Conservation (phyloP, 2,113 vertebrate species). For the Alosa alosa region DNA sequence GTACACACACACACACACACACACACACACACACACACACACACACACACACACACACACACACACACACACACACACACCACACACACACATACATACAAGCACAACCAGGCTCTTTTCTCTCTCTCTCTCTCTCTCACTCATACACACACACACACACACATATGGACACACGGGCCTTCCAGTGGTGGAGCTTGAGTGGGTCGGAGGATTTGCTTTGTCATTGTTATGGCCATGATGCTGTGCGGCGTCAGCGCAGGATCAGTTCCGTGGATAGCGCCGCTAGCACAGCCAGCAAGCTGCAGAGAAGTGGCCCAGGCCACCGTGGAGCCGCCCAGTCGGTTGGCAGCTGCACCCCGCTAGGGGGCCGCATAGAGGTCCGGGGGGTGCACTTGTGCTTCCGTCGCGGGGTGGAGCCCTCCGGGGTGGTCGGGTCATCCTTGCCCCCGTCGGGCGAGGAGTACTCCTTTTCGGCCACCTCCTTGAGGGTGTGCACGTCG, state of each 20-base stretch:
- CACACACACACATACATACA: slow-evolving; percentile 35
- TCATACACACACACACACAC: slow-evolving; percentile 37
- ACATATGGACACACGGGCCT: slow-evolving; percentile 62
- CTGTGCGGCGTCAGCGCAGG: slow-evolving; percentile 84
- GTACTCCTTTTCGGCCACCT: slow-evolving; percentile 77
- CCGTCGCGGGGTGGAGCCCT: slow-evolving; percentile 77
- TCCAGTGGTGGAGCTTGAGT: slow-evolving; percentile 69
- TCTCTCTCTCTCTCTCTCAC: not conserved
- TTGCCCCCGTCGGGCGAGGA: slow-evolving; percentile 73
- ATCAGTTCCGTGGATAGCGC: slow-evolving; percentile 71
- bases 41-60: slow-evolving; percentile 57
- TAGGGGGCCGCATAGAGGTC: slow-evolving; percentile 86
- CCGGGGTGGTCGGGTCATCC: slow-evolving; percentile 73
- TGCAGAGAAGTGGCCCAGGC: slow-evolving; percentile 52
- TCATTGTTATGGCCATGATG: slow-evolving; percentile 53
- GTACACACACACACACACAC: not conserved
- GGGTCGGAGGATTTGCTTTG: slow-evolving; percentile 60
- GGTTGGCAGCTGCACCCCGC: slow-evolving; percentile 91
- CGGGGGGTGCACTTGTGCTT: slow-evolving; percentile 92
- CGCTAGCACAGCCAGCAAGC: slow-evolving; percentile 73
- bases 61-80: slow-evolving; percentile 50
- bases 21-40: slow-evolving; percentile 42
- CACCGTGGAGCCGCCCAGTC: slow-evolving; percentile 63
- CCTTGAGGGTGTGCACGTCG: slow-evolving; percentile 77
- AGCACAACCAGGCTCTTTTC: not conserved